These are phyloP conservation scores for Bombus superbus DNA, from an alignment of 1,140 invertebrate genomes.

Conservation along the genomic window DNA sequence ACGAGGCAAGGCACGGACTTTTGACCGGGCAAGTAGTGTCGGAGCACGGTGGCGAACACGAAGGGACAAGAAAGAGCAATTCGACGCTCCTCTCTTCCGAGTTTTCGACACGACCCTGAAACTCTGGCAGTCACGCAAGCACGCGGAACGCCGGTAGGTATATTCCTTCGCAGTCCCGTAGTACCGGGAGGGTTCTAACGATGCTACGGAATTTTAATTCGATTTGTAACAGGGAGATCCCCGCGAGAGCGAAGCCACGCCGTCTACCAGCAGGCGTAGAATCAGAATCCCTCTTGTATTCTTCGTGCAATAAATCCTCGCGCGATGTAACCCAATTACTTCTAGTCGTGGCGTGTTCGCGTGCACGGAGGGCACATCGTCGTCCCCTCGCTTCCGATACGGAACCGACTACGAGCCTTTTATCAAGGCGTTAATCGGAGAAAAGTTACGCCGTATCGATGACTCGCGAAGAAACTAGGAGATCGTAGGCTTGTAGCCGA, in stretches of 20 bases:
- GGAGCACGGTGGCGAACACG: conserved; percentile 14
- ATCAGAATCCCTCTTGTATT: conserved; percentile 42
- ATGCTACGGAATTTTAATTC: conserved; percentile 71
- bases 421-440: conserved; percentile 55
- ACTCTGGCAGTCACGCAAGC: conserved; percentile 66
- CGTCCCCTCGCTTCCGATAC: not conserved
- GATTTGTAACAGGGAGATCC: conserved; percentile 51
- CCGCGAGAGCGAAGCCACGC: conserved; percentile 1
- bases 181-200: conserved; percentile 55
- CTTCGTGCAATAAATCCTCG: conserved; percentile 54
- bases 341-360: not conserved
- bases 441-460: conserved; percentile 3
- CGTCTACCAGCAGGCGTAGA: conserved; percentile 20
- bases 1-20: conserved; percentile 37
- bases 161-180: conserved; percentile 43
- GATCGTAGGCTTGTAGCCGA: not conserved
- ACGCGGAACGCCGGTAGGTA: conserved; percentile 59
- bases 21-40: conserved; percentile 31
- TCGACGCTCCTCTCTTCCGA: conserved; percentile 14
- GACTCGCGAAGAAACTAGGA: not conserved
- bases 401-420: conserved; percentile 2
- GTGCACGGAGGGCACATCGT: too few species aligned
- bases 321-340: conserved; percentile 49
- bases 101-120: conserved; percentile 61
- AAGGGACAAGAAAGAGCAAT: conserved; percentile 60